Conservation (phyloP, 2,797 vertebrate species). For the Tolypeutes matacus region DNA sequence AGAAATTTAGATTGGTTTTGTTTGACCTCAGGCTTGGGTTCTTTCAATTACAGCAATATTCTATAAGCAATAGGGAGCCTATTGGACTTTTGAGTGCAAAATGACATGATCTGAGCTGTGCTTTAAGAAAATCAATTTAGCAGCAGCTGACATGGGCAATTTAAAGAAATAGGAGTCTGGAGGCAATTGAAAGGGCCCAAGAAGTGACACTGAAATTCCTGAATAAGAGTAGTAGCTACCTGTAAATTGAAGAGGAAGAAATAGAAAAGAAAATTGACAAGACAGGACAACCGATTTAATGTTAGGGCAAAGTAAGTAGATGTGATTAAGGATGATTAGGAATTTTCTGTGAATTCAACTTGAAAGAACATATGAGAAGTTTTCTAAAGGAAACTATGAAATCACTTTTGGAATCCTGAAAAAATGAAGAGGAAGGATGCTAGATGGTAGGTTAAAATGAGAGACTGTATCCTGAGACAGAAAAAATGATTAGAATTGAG, state of each 20-base stretch:
- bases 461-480: background rate
- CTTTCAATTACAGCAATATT: slow-evolving; percentile 7
- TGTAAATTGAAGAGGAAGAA: slow-evolving; percentile 49
- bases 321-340: background rate
- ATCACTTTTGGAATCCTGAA: background rate
- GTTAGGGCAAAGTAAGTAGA: background rate
- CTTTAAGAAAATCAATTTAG: slow-evolving; percentile 47
- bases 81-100: slow-evolving; percentile 33
- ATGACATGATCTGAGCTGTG: background rate
- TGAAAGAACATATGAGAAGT: background rate
- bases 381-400: background rate
- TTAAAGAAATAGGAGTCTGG: background rate
- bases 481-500: background rate
- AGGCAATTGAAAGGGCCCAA: background rate
- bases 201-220: slow-evolving; percentile 13
- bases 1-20: slow-evolving; percentile 24
- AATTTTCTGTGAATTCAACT: background rate
- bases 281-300: background rate
- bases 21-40: slow-evolving; percentile 14
- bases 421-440: background rate
- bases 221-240: slow-evolving; percentile 8
- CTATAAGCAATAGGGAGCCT: background rate
- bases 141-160: background rate
- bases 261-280: background rate
- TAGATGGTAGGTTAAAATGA: background rate